Evolutionary conservation across 2,797 vertebrate species (phyloP).

Genomic region (Anguilla obscura): DNA sequence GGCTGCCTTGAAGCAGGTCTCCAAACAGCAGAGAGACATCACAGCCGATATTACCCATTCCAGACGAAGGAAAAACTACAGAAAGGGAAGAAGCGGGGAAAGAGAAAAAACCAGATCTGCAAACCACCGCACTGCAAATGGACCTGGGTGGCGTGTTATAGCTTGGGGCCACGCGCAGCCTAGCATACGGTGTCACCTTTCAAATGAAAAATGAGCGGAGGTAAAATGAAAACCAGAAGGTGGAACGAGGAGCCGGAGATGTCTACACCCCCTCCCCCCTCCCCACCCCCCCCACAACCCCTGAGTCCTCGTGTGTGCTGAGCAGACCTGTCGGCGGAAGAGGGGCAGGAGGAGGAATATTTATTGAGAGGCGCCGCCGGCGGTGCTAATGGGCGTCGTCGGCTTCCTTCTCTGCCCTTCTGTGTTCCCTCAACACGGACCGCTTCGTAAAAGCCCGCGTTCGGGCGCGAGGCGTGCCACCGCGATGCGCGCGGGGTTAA

Average conservation of each 20-base stretch:
- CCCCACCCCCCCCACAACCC: constrained; percentile 41
- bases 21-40: background rate
- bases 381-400: constrained; percentile 53
- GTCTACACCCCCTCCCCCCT: constrained; percentile 38
- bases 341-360: constrained; percentile 57
- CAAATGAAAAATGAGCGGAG: constrained; percentile 72
- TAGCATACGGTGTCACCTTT: constrained; percentile 67
- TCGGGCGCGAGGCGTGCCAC: background rate
- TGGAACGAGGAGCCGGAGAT: constrained; percentile 59
- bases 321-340: constrained; percentile 31
- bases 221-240: constrained; percentile 64
- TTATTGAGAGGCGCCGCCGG: constrained; percentile 60
- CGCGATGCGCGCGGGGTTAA: constrained; percentile 18
- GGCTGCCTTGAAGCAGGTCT: background rate
- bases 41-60: background rate
- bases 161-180: constrained; percentile 21
- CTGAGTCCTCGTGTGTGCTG: constrained; percentile 21
- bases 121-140: background rate
- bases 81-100: background rate
- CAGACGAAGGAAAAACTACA: background rate
- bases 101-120: background rate
- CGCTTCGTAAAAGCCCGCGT: background rate
- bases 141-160: constrained; percentile 59
- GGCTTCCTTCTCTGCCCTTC: background rate
- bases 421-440: background rate